These are phyloP conservation scores for Electrophaes corylata DNA, from an alignment of 2,888 invertebrate species.

Conservation along the genomic window DNA sequence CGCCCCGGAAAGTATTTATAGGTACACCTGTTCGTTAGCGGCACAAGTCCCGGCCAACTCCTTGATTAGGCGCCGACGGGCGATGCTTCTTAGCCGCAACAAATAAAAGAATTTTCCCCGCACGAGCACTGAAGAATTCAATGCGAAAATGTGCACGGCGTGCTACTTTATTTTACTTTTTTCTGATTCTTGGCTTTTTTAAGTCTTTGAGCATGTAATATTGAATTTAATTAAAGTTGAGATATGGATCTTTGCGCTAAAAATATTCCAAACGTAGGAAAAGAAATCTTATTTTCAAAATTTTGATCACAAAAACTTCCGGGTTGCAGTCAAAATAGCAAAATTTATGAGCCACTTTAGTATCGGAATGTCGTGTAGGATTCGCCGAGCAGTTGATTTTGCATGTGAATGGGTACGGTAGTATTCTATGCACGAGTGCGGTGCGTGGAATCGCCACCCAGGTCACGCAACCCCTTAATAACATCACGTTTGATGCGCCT, in stretches of 20 bases:
- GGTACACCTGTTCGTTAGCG: constrained; percentile 84
- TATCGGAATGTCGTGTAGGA: constrained; percentile 56
- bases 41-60: constrained; percentile 79
- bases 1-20: constrained; percentile 83
- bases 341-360: constrained; percentile 58
- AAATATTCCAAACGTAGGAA: neutral
- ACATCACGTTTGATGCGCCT: constrained; percentile 84
- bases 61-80: constrained; percentile 83
- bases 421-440: constrained; percentile 73
- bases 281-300: constrained; percentile 24
- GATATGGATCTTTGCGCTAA: too few relatives aligned
- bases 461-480: constrained; percentile 81
- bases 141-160: constrained; percentile 45
- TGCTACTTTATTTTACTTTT: constrained; percentile 28
- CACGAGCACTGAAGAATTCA: constrained; percentile 67
- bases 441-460: constrained; percentile 71
- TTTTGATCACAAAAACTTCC: constrained; percentile 45
- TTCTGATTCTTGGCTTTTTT: constrained; percentile 19
- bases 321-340: constrained; percentile 43
- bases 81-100: constrained; percentile 76
- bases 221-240: constrained; percentile 10
- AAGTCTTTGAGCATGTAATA: constrained; percentile 4
- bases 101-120: constrained; percentile 76
- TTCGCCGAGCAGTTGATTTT: constrained; percentile 68
- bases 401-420: constrained; percentile 68